Conservation (phyloP, 2,888 invertebrate genomes). For the Tiliacea aurago region DNA sequence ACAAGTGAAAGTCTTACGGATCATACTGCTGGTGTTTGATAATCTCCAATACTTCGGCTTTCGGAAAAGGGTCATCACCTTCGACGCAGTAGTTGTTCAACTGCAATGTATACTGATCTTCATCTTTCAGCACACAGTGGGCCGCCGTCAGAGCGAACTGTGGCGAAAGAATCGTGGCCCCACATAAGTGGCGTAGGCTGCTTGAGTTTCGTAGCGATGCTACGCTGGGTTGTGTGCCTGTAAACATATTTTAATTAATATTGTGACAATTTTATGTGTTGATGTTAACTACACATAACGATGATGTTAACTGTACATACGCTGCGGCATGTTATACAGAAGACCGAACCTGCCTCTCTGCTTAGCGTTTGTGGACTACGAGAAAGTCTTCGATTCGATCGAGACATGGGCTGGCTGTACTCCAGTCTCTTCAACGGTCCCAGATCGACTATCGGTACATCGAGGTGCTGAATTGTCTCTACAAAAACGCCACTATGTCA, state of each 20-base stretch:
- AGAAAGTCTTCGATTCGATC: no score
- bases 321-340: no score
- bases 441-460: no score
- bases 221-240: conserved; percentile 79
- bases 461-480: no score
- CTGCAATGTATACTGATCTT: conserved; percentile 73
- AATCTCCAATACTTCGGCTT: conserved; percentile 74
- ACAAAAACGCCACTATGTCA: no score
- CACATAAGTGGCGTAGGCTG: conserved; percentile 77
- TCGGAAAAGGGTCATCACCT: conserved; percentile 61
- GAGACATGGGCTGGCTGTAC: no score
- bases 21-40: conserved; percentile 77
- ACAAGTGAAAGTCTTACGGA: conserved; percentile 73
- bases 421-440: no score
- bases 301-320: no score
- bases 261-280: background rate
- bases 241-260: background rate
- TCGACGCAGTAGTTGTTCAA: conserved; percentile 79
- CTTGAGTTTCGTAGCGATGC: conserved; percentile 79
- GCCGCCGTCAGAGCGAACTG: conserved; percentile 83
- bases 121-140: conserved; percentile 78
- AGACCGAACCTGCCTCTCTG: no score
- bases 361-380: no score
- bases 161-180: conserved; percentile 78
- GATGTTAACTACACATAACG: no score